Evolutionary conservation across 2,113 vertebrate species (phyloP), one percentile per base, ranked within the genome.

Genomic region (Megaleporinus macrocephalus): DNA sequence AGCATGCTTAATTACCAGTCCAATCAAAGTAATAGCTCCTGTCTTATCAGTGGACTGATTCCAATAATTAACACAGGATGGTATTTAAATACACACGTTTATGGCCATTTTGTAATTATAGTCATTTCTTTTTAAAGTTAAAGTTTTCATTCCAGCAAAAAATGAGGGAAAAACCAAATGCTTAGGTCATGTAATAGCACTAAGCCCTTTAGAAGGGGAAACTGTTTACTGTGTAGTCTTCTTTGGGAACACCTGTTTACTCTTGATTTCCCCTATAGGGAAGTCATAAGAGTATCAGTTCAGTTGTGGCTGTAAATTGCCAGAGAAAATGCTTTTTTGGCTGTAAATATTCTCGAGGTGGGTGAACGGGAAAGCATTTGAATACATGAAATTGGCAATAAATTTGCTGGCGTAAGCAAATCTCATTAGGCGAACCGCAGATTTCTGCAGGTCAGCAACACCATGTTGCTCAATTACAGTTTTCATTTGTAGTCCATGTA

Each of bases 11-110:
- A 85, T 88, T 85, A 84, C 79, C 73, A 41, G 74, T 83, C 78
- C 73, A 84, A 73, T 82, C 65, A 81, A 83, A 78, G 76, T 80
- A 79, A 88, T 83, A 73, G 63, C 79, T 73, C 78, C 15, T 80
- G 69, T 76, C 24, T 36, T 44, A 24, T 24, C 13, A 18, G 33
- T 61, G 22, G 26, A 36, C 36, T 63, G 36, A 20, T 62, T 74
- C 73, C 82, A 44, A 61, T 80, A 79, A 86, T 78, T 73, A 84
- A 81, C 59, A 62, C 41, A 57, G 73, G 65, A 72, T 78, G 73
- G 59, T 62, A 57, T 68, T 65, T 71, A 73, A 76, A 83, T 73
- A 26, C 36, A 63, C n/a, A 75, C 85, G 81, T 79, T 36, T 20
- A 68, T 22, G 65, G 65, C 22, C 36, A 36, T 68, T 70, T 70